These are phyloP conservation scores for Heliornis fulica DNA, from an alignment of 2,113 vertebrate species.

Conservation along the genomic window DNA sequence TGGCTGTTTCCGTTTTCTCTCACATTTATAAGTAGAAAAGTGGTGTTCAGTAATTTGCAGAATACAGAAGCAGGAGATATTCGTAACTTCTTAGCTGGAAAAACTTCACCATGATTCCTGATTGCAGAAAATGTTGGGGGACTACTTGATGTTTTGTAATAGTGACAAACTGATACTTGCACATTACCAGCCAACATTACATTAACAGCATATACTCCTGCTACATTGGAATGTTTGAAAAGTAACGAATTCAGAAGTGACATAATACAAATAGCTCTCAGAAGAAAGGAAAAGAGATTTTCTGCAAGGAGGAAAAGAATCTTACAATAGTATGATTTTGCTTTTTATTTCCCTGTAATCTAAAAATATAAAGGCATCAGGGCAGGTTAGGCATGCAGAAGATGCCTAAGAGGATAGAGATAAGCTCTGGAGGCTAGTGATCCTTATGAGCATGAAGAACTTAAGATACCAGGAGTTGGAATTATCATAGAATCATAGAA, in stretches of 20 bases:
- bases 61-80: slow-evolving; percentile 1
- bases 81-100: neutral
- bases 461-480: neutral
- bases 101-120: neutral
- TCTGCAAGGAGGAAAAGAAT: neutral
- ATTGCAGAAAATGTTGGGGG: neutral
- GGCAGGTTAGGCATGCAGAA: rapidly evolving
- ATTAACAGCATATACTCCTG: neutral
- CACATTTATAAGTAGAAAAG: slow-evolving; percentile 56
- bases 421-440: neutral
- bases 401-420: neutral
- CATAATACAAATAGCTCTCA: neutral
- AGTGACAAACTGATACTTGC: neutral
- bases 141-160: neutral
- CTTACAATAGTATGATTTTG: neutral
- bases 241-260: neutral
- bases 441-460: neutral
- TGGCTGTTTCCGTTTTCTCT: slow-evolving; percentile 42
- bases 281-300: neutral
- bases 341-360: neutral
- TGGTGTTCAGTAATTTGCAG: slow-evolving; percentile 28
- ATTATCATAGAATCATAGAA: no score
- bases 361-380: neutral
- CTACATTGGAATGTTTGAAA: neutral
- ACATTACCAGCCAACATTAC: neutral